Evolutionary conservation across 92 coral and sea anemone genomes (phyloP).

Genomic region (Pocillopora grandis): DNA sequence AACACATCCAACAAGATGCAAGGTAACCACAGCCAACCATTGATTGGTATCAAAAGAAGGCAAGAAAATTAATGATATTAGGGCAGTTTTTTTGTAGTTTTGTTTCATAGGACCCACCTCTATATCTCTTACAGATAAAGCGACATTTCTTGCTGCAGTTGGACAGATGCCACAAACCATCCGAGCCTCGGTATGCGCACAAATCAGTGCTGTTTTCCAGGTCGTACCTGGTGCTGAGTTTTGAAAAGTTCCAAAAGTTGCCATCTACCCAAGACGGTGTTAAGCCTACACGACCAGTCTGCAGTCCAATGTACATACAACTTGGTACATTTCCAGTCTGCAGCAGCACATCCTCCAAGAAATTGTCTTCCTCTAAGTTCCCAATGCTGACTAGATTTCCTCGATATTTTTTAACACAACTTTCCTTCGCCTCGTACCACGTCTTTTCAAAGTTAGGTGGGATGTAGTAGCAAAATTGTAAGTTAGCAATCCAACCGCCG

Average conservation of each 20-base stretch:
- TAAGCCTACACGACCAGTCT: not conserved
- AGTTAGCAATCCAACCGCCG: slow-evolving; percentile 37
- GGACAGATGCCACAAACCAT: slow-evolving; percentile 53
- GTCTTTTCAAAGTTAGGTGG: slow-evolving; percentile 10
- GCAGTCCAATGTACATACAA: slow-evolving; percentile 56
- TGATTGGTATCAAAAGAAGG: too few relatives aligned
- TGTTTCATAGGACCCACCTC: slow-evolving; percentile 27
- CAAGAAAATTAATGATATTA: too few relatives aligned
- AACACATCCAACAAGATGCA: too few relatives aligned
- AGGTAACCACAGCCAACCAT: too few relatives aligned
- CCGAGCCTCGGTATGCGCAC: slow-evolving; percentile 49
- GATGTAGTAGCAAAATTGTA: slow-evolving; percentile 57
- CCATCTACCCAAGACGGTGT: slow-evolving; percentile 50
- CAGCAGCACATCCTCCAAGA: slow-evolving; percentile 35
- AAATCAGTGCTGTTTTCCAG: not conserved
- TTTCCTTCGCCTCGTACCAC: slow-evolving; percentile 43
- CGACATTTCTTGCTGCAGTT: slow-evolving; percentile 54
- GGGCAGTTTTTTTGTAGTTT: too few relatives aligned
- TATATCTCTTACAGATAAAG: slow-evolving; percentile 48
- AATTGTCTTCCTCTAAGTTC: slow-evolving; percentile 46
- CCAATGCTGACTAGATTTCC: slow-evolving; percentile 58
- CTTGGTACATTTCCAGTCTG: slow-evolving; percentile 7
- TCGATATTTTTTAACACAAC: slow-evolving; percentile 30
- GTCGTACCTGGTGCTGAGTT: slow-evolving; percentile 11
- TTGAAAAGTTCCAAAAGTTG: slow-evolving; percentile 47